Base-by-base conservation (phyloP, 2,888 invertebrate species). In the Callinectes sapidus region DNA sequence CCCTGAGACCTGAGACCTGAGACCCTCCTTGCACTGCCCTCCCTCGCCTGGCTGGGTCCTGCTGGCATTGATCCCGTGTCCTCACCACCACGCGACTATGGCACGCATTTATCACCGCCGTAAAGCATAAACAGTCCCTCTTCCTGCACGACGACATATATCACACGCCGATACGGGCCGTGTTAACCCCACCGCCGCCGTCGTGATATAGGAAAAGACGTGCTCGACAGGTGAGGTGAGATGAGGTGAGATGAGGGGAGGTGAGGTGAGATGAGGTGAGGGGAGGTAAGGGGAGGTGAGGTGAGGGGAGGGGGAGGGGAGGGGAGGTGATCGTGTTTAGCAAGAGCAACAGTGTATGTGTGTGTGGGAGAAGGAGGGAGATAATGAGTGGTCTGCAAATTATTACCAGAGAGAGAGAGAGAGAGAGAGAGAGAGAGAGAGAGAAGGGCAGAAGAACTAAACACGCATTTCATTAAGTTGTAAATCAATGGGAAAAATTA, bases 141-240 rank as follows among this genome's bases (percentile, higher is more conserved):
- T 55, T 88, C 13, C 28, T 5, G 5, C 16, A 32, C 32, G 32
- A 54, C 28, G 88, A 88, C 88, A 55, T 88, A 88, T 61, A 88
- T 88, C 55, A 88, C 88, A 18, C 5, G 87, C 28, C 87, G 81
- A 54, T 87, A 87, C 54, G 48, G 87, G n/a, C 87, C 87, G 42
- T 87, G 54, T 54, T 87, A 54, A 16, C 87, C 48, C 42, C n/a
- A 14, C 48, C 28, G 10, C 42, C 87, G 23, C 48, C n/a, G 3
- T 23, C n/a, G 32, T 35, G 81, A 81, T 35, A 32, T 23, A 28
- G 48, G 28, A 23, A n/a, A 71, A n/a, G 71, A 71, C 28, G 28
- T 23, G 61, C 61, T 23, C 61, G 61, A 1, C 61, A 71, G 28
- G 10, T 8, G 28, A 71, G 71, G 66, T 23, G 66, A n/a, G 66